Percentiles rank a stretch among this genome's conserved stretches.
phyloP scores from a whole-genome alignment of 2,888 invertebrate species.

The Lingula anatina region DNA sequence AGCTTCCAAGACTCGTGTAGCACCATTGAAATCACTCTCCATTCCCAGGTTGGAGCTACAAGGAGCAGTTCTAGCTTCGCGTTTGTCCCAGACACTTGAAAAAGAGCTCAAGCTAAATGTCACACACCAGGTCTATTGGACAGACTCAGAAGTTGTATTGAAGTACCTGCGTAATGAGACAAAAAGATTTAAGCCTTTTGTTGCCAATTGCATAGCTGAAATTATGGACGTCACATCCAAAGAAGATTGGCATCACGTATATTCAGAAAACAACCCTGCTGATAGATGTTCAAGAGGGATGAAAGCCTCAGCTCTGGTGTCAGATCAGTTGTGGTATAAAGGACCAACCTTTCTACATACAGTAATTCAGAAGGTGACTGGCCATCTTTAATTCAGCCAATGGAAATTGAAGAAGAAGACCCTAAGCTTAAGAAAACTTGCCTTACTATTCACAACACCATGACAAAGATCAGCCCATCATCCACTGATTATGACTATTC shows the following conservation, averaged over 20 bases:
- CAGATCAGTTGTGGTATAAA: background rate
- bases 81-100: background rate
- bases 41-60: conserved; percentile 2
- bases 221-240: background rate
- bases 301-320: background rate
- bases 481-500: background rate
- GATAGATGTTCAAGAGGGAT: background rate
- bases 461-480: background rate
- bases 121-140: background rate
- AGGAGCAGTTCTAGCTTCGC: background rate
- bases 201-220: background rate
- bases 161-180: background rate
- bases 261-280: background rate
- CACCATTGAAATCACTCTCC: background rate
- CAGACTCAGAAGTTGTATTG: background rate
- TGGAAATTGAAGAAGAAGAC: background rate
- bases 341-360: background rate
- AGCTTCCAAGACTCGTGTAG: background rate
- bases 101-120: background rate
- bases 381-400: background rate
- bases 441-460: background rate
- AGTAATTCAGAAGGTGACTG: background rate
- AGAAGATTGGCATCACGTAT: background rate
- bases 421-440: background rate
- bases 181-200: background rate